Percentiles rank a stretch among this genome's conserved stretches.
These are phyloP conservation scores for Erythrocercus mccallii DNA, from an alignment of 2,113 vertebrate genomes.

Conservation along the genomic window DNA sequence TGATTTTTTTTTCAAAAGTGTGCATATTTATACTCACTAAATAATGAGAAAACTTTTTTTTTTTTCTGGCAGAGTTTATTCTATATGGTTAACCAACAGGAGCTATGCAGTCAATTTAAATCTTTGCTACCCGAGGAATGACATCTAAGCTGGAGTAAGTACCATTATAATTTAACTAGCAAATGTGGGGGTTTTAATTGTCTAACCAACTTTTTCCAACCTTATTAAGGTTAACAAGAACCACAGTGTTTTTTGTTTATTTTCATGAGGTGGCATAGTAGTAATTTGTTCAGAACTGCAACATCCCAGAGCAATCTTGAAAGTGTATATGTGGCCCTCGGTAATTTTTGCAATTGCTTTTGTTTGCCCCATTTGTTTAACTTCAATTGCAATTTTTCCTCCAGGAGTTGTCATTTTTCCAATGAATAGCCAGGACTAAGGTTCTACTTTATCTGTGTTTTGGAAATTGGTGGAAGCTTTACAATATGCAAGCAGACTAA, in stretches of 20 bases:
- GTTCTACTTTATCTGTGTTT: neutral
- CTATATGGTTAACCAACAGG: neutral
- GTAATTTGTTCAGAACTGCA: neutral
- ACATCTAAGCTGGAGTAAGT: neutral
- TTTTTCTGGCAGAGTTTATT: neutral
- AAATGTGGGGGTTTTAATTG: neutral
- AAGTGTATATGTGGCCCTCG: neutral
- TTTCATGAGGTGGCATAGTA: neutral
- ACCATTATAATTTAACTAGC: neutral
- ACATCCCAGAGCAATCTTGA: neutral
- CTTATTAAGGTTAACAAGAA: neutral
- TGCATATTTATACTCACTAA: neutral
- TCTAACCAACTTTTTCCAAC: neutral
- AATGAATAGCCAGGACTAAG: neutral
- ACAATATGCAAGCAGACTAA: neutral
- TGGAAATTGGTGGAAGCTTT: neutral
- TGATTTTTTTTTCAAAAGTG: neutral
- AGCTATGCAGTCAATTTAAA: neutral
- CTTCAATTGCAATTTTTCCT: neutral
- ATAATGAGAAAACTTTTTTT: neutral
- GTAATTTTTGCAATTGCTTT: neutral
- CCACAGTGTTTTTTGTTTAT: neutral
- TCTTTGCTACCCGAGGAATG: neutral
- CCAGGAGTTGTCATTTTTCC: neutral
- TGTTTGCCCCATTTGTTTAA: conserved; percentile 12